Percentiles rank a stretch among this genome's conserved stretches.
Conservation (phyloP, 2,113 vertebrate species). For the Axis porcinus region DNA sequence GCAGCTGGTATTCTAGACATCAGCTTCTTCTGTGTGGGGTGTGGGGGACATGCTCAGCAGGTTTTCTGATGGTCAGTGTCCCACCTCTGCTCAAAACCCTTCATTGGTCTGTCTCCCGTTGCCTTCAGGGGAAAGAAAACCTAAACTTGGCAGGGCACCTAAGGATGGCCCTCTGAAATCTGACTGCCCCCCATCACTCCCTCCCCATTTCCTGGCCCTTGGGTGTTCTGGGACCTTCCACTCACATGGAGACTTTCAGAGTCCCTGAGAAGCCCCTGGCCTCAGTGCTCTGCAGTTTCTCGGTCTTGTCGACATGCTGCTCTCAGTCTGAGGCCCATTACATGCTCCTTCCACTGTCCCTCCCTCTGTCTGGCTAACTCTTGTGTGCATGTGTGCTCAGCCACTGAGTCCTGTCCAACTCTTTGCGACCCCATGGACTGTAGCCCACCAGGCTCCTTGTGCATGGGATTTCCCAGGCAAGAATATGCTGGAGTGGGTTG, state of each 20-base stretch:
- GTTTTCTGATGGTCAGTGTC: background rate
- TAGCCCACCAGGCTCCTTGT: background rate
- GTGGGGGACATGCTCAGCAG: background rate
- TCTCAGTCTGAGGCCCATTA: background rate
- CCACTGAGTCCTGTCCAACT: background rate
- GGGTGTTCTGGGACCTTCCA: background rate
- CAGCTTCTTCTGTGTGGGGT: background rate
- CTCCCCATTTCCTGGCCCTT: background rate
- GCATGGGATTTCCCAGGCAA: background rate
- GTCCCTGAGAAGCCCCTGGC: background rate
- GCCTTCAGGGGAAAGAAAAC: background rate
- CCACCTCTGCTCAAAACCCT: background rate
- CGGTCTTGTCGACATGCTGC: background rate
- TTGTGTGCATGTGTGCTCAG: background rate
- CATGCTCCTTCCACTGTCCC: no score
- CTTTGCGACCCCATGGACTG: background rate
- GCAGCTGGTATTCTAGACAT: background rate
- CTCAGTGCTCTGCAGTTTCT: background rate
- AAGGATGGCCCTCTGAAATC: background rate
- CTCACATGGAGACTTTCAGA: background rate
- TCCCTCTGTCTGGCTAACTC: background rate
- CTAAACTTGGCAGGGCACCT: background rate
- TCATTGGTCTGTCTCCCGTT: background rate
- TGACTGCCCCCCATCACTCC: background rate
- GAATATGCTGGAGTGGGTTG: background rate